A percentile compares a stretch with the other conserved stretches of the same genome.
phyloP scores from a whole-genome alignment of 1,140 invertebrate species.

The Brachionus calyciflorus region DNA sequence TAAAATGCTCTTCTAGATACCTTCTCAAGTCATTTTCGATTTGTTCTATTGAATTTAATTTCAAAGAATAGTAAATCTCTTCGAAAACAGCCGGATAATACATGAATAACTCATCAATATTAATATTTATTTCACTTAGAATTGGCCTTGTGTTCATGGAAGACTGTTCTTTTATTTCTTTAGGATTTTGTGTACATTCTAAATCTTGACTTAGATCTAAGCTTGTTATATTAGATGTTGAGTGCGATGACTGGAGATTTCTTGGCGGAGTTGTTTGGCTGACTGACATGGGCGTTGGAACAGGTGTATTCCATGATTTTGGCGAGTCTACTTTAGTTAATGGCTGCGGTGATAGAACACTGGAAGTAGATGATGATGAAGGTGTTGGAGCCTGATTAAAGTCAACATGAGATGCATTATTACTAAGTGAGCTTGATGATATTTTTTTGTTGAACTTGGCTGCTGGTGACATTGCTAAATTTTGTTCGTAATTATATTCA shows the following conservation, averaged over 20 bases:
- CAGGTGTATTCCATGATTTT: slow-evolving; percentile 29
- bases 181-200: background rate
- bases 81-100: slow-evolving; percentile 42
- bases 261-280: slow-evolving; percentile 8
- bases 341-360: slow-evolving; percentile 4
- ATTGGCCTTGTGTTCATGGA: slow-evolving; percentile 25
- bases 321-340: slow-evolving; percentile 17
- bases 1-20: slow-evolving; percentile 41
- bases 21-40: slow-evolving; percentile 45
- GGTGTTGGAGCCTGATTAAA: slow-evolving; percentile 22
- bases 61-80: slow-evolving; percentile 32
- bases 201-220: background rate
- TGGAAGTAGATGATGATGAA: slow-evolving; percentile 12
- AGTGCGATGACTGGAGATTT: background rate
- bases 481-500: background rate
- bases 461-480: background rate
- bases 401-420: slow-evolving; percentile 21
- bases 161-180: background rate
- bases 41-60: slow-evolving; percentile 38
- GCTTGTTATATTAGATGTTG: background rate
- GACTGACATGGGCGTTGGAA: slow-evolving; percentile 5
- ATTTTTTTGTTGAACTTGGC: slow-evolving; percentile 12
- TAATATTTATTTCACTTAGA: slow-evolving; percentile 34
- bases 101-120: slow-evolving; percentile 42
- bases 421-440: background rate